These are phyloP conservation scores for Cnemophilus loriae DNA, from an alignment of 2,113 vertebrate genomes.

Conservation along the genomic window DNA sequence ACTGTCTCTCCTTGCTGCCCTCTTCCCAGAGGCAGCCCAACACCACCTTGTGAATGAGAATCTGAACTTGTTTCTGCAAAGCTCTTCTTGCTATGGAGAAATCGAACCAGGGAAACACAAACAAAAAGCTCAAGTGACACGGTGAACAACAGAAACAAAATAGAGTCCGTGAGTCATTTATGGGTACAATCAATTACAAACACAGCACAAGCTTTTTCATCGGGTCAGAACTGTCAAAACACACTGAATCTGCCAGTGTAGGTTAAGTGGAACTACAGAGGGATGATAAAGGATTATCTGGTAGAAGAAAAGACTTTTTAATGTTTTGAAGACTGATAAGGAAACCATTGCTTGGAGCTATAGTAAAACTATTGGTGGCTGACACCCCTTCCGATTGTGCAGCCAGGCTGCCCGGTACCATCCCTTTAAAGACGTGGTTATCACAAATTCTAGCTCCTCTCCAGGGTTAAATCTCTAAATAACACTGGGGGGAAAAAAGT, in stretches of 20 bases:
- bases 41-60: not conserved
- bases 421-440: not conserved
- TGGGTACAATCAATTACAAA: slow-evolving; percentile 52
- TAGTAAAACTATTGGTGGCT: not conserved
- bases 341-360: slow-evolving; percentile 15
- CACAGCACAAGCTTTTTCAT: slow-evolving; percentile 33
- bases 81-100: not conserved
- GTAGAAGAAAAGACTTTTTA: slow-evolving; percentile 39
- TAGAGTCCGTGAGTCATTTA: slow-evolving; percentile 41
- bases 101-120: slow-evolving; percentile 37
- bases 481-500: not conserved
- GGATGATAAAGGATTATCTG: slow-evolving; percentile 53
- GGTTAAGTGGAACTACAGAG: slow-evolving; percentile 38
- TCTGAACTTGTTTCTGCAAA: not conserved
- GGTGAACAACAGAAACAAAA: slow-evolving; percentile 28
- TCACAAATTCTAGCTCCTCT: not conserved
- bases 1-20: not conserved
- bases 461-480: not conserved
- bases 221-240: slow-evolving; percentile 55
- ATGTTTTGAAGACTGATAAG: slow-evolving; percentile 48
- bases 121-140: slow-evolving; percentile 44
- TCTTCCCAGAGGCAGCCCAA: not conserved
- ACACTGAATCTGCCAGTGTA: slow-evolving; percentile 1
- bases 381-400: not conserved
- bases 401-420: not conserved